phyloP scores from a whole-genome alignment of 1,140 invertebrate genomes.

The Drosophila pruinosa region DNA sequence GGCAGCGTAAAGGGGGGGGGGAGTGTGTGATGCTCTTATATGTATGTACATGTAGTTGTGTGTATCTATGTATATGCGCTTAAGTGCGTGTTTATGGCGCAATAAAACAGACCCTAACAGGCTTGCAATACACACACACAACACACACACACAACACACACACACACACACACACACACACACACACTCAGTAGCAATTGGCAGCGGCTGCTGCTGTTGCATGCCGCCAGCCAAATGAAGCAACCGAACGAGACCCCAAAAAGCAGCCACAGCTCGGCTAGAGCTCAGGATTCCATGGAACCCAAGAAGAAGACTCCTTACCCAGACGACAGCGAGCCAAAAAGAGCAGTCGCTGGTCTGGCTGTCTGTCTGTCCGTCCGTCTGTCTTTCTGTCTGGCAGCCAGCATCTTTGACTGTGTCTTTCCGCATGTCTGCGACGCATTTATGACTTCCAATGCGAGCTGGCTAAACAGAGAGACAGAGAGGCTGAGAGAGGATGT shows the following conservation, averaged over 20 bases:
- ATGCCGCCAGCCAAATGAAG: slow-evolving; percentile 71
- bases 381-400: slow-evolving; percentile 44
- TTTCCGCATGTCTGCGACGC: slow-evolving; percentile 76
- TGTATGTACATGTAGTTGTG: slow-evolving; percentile 32
- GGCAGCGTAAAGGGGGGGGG: neutral
- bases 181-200: slow-evolving; percentile 17
- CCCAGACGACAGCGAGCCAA: neutral
- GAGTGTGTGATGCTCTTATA: slow-evolving; percentile 4
- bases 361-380: neutral
- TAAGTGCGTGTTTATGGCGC: slow-evolving; percentile 79
- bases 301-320: slow-evolving; percentile 1
- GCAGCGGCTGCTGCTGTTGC: slow-evolving; percentile 49
- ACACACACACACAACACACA: slow-evolving; percentile 28
- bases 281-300: neutral
- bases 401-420: slow-evolving; percentile 64
- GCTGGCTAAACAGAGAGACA: neutral
- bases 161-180: slow-evolving; percentile 20
- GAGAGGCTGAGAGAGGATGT: slow-evolving; percentile 5
- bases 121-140: slow-evolving; percentile 36
- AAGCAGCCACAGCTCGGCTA: neutral
- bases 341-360: slow-evolving; percentile 41
- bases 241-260: slow-evolving; percentile 50
- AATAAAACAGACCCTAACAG: slow-evolving; percentile 79
- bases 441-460: slow-evolving; percentile 67
- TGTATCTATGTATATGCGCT: slow-evolving; percentile 57